Base-by-base conservation (phyloP, 1,140 invertebrate genomes). In the Lysiphlebus fabarum region DNA sequence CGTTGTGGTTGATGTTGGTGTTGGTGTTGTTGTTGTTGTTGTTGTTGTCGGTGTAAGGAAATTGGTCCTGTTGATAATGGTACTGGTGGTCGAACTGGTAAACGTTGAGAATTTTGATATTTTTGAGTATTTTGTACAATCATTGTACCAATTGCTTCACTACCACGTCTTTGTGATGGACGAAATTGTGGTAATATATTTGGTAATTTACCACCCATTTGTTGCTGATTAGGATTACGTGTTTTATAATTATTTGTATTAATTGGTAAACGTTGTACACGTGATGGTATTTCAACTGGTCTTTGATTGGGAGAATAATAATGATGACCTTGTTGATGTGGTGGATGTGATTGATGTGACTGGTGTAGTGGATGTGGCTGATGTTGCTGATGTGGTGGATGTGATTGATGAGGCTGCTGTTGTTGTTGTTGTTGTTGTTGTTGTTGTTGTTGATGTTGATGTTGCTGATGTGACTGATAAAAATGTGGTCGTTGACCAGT, bases 111-210 rank as follows among this genome's bases (percentile, higher is more conserved):
- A 26, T 26, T 26, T 26, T 26, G 17, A 42, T 55, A 55, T 55
- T 55, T 62, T 7, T 73, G 75, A 49, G 77, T 75, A 45, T 71
- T 70, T 5, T 68, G 55, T 9, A 71, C 76, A 1, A 73, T 67
- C 11, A 79, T 65, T 5, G 78, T 81, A 8, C 78, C 79, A 11
- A 78, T 74, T 0, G 66, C 59, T 1, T 80, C 77, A 3, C 77
- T 62, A 6, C 70, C 72, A 17, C 84, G 83, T 1, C 80, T 80
- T 14, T 78, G 75, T 0, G 83, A 84, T 0, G 87, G 87, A 51
- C 86, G 74, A 57, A 89, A 89, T 65, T 88, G 87, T 0, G 87
- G 87, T 38, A 88, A 64, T 62, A 89, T 88, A 63, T 88, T 88
- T 0, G 87, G 87, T 47, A 88, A 63, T 60, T 82, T 82, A 36